Conservation (phyloP, 2,113 vertebrate genomes). For the Bos indicus region DNA sequence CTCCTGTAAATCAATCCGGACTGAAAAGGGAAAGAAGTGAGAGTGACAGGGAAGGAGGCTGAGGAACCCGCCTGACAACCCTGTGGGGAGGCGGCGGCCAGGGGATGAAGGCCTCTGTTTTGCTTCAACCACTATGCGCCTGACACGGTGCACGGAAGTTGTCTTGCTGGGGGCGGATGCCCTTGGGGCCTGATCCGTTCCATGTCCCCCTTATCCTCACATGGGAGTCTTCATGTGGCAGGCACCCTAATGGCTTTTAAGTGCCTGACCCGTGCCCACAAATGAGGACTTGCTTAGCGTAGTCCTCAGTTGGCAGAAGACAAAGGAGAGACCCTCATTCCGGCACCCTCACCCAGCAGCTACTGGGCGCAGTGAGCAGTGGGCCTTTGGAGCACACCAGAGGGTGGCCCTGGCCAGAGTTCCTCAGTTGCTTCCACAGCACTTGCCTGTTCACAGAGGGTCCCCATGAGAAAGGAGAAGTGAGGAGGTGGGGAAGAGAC, state of each 20-base stretch:
- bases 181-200: background rate
- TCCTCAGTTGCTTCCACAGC: background rate
- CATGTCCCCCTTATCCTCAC: background rate
- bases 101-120: too few species aligned
- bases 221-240: background rate
- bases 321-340: background rate
- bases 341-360: fast-evolving
- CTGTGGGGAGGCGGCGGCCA: too few species aligned
- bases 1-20: background rate
- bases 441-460: background rate
- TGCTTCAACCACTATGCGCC: background rate
- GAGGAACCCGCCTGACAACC: fast-evolving
- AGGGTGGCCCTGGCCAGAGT: background rate
- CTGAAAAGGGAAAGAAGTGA: background rate
- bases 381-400: background rate
- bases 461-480: background rate
- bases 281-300: too few species aligned
- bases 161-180: too few species aligned
- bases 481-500: background rate
- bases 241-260: too few species aligned
- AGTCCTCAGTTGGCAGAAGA: background rate
- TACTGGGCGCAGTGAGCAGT: background rate
- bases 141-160: fast-evolving
- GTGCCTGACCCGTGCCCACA: background rate
- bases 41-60: too few species aligned